Evolutionary conservation across 2,113 vertebrate genomes (phyloP), one percentile per base, ranked within the genome.

Genomic region (Anhinga rufa): DNA sequence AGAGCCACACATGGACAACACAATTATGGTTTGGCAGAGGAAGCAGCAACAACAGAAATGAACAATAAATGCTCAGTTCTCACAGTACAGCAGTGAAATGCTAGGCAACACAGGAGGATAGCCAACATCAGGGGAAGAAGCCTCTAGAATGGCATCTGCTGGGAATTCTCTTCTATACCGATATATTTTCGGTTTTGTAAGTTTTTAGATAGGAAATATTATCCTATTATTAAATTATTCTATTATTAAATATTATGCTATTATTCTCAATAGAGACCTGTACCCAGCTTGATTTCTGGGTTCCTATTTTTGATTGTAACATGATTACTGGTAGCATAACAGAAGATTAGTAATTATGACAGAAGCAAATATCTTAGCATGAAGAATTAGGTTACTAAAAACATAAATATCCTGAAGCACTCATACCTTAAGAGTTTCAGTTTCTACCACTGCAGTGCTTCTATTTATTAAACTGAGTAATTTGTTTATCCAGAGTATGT

Each of bases 1-100:
- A 88, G 51, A 91, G 36, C 20, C 31, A 86, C 6, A 65, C 0
- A 3, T 3, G 1, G 64, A 36, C 42, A 77, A 38, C 1, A 0
- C 17, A 82, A 29, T n/a, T 86, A 69, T 1, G 20, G 25, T 54
- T 80, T 54, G 34, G 58, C 54, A 90, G 16, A 93, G 66, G 68
- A 94, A 91, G 44, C 18, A 79, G 48, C 38, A 81, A 42, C 38
- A 86, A 82, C 18, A 81, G 46, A 66, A 91, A 58, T 5, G 3
- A 93, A 54, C 38, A 66, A 52, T 18, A 64, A 86, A 80, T 19
- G 28, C 32, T 65, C 68, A 54, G 25, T 51, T 90, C 42, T 58
- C 79, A 55, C 34, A 40, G 46, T 4, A 92, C 6, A 42, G 22
- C 58, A 80, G 17, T 22, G 16, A 80, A 86, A 81, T 2, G 1